Base-by-base conservation (phyloP, 2,113 vertebrate species). In the Anarrhichthys ocellatus region DNA sequence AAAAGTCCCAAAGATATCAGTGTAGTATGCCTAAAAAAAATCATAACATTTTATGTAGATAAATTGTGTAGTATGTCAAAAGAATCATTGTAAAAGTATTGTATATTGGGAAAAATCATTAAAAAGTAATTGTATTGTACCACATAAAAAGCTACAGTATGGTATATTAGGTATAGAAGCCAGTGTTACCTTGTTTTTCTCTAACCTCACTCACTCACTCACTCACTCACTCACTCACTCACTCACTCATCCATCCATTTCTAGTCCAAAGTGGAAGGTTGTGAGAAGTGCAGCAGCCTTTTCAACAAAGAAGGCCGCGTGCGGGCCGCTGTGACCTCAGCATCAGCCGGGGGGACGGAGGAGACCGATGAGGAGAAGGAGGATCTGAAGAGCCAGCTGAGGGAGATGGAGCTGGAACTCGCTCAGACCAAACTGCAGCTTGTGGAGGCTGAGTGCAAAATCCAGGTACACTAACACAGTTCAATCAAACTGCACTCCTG, bases 371-470 rank as follows among this genome's bases (percentile, higher is more conserved):
- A 98, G 89, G 98, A 99, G 95, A 99, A 98, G 93, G 98, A 99
- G 87, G 94, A 82, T 0, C 91, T 99, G 90, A 97, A 98, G 92
- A 97, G 96, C 93, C 98, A 99, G 94, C 95, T 99, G 86, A 95
- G 98, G 54, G 98, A 99, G 86, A 99, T 99, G 98, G 98, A 99
- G 89, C 96, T 99, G 38, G 98, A 99, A 76, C 94, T 99, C 81
- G 98, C 98, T 8, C 98, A 99, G 93, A 99, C 98, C 92, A 99
- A 99, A 92, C 91, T 99, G 88, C 98, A 99, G 93, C 90, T 99
- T 91, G 98, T 99, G 84, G 98, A 99, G 90, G 98, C 98, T 0
- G 98, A 99, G 94, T 99, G 98, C 91, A 99, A 98, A 93, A 99
- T 99, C 79, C 98, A 99, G 98, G 98, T 98, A 94, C 40, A 1